Evolutionary conservation across 2,113 vertebrate genomes (phyloP).

Genomic region (Rhipidura dahli): DNA sequence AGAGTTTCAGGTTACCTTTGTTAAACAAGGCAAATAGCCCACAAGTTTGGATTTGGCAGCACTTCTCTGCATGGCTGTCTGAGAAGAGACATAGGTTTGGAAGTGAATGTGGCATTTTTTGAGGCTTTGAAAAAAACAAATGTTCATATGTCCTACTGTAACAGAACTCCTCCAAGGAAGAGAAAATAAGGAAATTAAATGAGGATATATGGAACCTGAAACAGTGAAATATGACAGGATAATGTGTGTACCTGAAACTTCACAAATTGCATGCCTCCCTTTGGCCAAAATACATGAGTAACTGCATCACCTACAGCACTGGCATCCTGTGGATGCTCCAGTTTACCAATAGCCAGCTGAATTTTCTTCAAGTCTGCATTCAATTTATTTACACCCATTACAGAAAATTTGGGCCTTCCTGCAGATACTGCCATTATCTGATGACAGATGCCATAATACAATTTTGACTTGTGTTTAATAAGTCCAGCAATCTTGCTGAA

Average conservation of each 20-base stretch:
- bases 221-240: neutral
- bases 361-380: neutral
- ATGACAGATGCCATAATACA: neutral
- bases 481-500: neutral
- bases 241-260: neutral
- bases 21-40: conserved; percentile 10
- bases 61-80: neutral
- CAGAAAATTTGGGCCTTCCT: neutral
- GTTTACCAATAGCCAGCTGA: neutral
- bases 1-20: conserved; percentile 37
- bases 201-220: neutral
- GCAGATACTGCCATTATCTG: neutral
- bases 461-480: neutral
- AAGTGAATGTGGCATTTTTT: neutral
- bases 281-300: neutral
- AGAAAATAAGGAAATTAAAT: neutral
- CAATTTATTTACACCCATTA: neutral
- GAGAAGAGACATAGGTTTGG: conserved; percentile 21
- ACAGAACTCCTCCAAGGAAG: neutral
- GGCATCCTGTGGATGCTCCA: neutral
- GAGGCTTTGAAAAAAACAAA: conserved; percentile 18
- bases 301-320: neutral
- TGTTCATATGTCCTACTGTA: neutral
- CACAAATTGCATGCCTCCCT: neutral
- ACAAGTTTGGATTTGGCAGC: neutral